Conservation (phyloP, 1,140 invertebrate species). For the Platorchestia sp. region DNA sequence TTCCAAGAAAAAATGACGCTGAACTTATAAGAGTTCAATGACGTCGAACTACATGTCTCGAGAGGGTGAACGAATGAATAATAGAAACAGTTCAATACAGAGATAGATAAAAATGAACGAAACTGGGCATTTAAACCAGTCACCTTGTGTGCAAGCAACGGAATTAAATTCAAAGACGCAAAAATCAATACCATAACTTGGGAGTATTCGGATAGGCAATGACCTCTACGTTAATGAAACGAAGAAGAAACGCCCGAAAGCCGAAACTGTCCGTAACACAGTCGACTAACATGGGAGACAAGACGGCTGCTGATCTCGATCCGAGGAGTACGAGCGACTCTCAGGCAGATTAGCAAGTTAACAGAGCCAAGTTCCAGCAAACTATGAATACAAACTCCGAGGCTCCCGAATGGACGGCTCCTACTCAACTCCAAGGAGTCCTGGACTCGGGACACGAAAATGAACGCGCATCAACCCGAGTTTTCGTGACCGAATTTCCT, state of each 20-base stretch:
- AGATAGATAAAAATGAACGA: too few relatives aligned
- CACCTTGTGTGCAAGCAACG: too few relatives aligned
- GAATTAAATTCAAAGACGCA: too few relatives aligned
- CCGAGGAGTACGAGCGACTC: slow-evolving; percentile 33
- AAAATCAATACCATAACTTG: too few relatives aligned
- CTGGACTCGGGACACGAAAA: background rate
- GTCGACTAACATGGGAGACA: background rate
- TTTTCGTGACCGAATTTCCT: background rate
- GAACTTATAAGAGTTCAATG: too few relatives aligned
- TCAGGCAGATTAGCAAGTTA: slow-evolving; percentile 51
- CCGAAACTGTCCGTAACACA: background rate
- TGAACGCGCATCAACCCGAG: background rate
- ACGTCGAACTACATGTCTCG: too few relatives aligned
- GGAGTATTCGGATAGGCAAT: too few relatives aligned
- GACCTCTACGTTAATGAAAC: too few relatives aligned
- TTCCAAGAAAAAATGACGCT: too few relatives aligned
- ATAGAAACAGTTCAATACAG: too few relatives aligned
- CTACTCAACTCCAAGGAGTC: background rate
- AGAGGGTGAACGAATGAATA: too few relatives aligned
- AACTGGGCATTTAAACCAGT: too few relatives aligned
- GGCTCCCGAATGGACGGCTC: background rate
- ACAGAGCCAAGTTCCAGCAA: slow-evolving; percentile 34
- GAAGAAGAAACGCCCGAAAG: background rate
- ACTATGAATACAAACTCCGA: slow-evolving; percentile 53
- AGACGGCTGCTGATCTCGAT: background rate